Conservation (phyloP, 2,797 vertebrate genomes). For the Aldrovandia affinis region DNA sequence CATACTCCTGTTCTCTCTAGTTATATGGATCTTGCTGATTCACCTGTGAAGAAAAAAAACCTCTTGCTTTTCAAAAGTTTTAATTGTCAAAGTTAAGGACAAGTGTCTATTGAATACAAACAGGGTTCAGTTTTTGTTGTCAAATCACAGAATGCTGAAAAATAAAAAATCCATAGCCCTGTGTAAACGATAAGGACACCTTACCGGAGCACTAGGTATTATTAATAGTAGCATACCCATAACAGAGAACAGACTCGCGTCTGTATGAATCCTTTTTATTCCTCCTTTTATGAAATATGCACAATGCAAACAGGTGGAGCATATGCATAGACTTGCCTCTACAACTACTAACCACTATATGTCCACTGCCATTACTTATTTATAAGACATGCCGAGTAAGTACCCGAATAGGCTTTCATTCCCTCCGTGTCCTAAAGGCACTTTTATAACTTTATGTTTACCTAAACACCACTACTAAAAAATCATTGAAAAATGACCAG, state of each 20-base stretch:
- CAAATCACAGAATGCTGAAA: constrained; percentile 70
- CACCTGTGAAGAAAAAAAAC: too few relatives aligned
- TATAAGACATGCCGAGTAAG: constrained; percentile 78
- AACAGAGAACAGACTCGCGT: constrained; percentile 78
- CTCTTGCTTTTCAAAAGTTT: too few relatives aligned
- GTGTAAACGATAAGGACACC: constrained; percentile 74
- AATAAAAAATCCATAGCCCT: constrained; percentile 66
- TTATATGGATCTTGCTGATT: too few relatives aligned
- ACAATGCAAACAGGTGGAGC: constrained; percentile 82
- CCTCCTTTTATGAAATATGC: constrained; percentile 81
- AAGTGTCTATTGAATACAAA: constrained; percentile 45
- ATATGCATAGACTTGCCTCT: constrained; percentile 76
- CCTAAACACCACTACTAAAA: constrained; percentile 63
- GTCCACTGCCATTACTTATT: constrained; percentile 83
- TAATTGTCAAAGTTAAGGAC: too few relatives aligned
- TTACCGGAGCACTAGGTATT: constrained; percentile 58
- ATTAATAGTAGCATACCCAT: constrained; percentile 78
- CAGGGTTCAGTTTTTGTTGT: constrained; percentile 77
- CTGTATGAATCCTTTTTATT: constrained; percentile 79
- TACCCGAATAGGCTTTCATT: constrained; percentile 76
- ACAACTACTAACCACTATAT: constrained; percentile 80
- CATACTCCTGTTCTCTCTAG: too few relatives aligned
- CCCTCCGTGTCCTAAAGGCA: constrained; percentile 71
- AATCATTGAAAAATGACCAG: constrained; percentile 66
- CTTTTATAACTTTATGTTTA: constrained; percentile 79